Base-by-base conservation (phyloP, 2,888 invertebrate genomes). In the Allolobophora icterica region DNA sequence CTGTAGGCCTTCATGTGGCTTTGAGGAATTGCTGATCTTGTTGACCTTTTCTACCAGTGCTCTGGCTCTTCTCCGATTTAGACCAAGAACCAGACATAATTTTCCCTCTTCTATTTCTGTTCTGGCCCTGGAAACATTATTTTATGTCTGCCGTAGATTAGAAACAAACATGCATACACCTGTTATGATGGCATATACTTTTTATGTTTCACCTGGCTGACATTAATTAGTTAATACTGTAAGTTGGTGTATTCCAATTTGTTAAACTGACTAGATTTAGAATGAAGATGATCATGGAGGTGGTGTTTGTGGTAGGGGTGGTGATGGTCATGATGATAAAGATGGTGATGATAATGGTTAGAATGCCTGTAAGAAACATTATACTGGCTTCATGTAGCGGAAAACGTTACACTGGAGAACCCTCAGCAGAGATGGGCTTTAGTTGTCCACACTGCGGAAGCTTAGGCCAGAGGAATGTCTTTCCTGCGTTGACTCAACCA, bases 11-110 rank as follows among this genome's bases (percentile, higher is more conserved):
- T 71, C 71, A 71, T n/a, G 17, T 71, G 11, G 30, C 71, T n/a
- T 30, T 71, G 71, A 71, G 71, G n/a, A 71, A 71, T 71, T 71
- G 71, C n/a, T 71, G 71, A 71, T 71, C 71, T 71, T 71, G 71
- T n/a, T 71, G 71, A 71, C 71, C 71, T 71, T 71, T n/a, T 71
- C 71, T 8, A n/a, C 71, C 71, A 71, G 71, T 13, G 71, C 38
- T 38, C 71, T n/a, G 71, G 71, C 52, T 1, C 52, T 71, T 71
- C 71, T n/a, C 71, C 11, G n/a, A 71, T n/a, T 71, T n/a, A 71
- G 71, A 71, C 71, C 30, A 11, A n/a, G 71, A 71, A 71, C 71
- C 71, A 71, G 71, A 71, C n/a, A 71, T 71, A n/a, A 71, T 71
- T 24, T n/a, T 71, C 71, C 30, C 15, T n/a, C 71, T 71, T n/a